These are phyloP conservation scores for Promerops cafer DNA, from an alignment of 2,113 vertebrate species.

Conservation along the genomic window DNA sequence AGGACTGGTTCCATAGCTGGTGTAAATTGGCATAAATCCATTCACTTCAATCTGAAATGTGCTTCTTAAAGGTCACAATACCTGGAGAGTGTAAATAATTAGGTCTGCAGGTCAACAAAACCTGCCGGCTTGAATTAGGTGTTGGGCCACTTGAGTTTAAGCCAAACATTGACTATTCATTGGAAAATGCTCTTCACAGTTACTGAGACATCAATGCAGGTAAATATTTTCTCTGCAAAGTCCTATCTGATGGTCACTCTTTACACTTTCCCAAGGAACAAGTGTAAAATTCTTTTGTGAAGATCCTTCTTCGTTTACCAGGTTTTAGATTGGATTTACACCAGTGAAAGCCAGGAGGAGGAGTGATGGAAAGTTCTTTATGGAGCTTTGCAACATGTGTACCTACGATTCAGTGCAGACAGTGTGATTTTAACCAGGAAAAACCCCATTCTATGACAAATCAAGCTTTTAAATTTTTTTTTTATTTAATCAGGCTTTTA, in stretches of 20 bases:
- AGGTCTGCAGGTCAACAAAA: conserved; percentile 33
- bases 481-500: neutral
- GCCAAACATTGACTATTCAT: conserved; percentile 58
- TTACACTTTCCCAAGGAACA: conserved; percentile 15
- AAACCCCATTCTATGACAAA: neutral
- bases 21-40: neutral
- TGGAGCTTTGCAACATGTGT: neutral
- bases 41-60: neutral
- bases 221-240: conserved; percentile 55
- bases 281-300: neutral
- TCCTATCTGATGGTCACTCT: conserved; percentile 14
- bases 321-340: neutral
- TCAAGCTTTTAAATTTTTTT: neutral
- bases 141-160: conserved; percentile 36
- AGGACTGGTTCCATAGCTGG: neutral
- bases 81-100: conserved; percentile 31
- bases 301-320: neutral
- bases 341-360: neutral
- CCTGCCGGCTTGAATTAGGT: conserved; percentile 31
- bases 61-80: conserved; percentile 33
- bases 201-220: conserved; percentile 8
- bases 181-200: conserved; percentile 44
- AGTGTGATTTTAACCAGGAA: neutral
- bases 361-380: neutral
- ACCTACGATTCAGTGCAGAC: neutral